phyloP scores from a whole-genome alignment of 1,140 invertebrate genomes.

The Diabrotica undecimpunctata region DNA sequence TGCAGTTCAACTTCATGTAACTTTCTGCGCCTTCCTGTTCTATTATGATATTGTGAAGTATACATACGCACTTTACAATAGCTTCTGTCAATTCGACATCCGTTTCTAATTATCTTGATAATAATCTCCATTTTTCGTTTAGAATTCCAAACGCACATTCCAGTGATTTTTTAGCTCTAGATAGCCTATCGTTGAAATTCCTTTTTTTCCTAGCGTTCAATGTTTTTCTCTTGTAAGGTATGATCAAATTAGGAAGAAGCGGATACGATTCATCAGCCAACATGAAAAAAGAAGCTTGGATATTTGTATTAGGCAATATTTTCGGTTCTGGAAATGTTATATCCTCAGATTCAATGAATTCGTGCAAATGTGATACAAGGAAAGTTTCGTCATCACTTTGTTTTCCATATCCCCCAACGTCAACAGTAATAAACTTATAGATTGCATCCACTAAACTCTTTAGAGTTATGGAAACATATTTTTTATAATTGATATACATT shows the following conservation, averaged over 20 bases:
- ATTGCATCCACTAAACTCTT: conserved; percentile 44
- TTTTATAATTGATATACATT: conserved; percentile 19
- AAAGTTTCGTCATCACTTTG: conserved; percentile 45
- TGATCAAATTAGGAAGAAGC: too few species aligned
- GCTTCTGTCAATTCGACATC: conserved; percentile 25
- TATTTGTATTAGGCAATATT: conserved; percentile 27
- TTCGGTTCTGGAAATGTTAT: conserved; percentile 31
- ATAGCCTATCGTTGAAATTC: too few species aligned
- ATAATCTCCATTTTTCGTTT: too few species aligned
- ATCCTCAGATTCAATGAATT: conserved; percentile 23
- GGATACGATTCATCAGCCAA: conserved; percentile 26
- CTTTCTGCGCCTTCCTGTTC: conserved; percentile 8
- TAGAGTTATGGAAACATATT: conserved; percentile 41
- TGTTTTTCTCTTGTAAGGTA: too few species aligned
- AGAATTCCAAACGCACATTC: too few species aligned
- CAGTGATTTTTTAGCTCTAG: too few species aligned
- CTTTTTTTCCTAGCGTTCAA: too few species aligned
- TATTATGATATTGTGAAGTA: conserved; percentile 18
- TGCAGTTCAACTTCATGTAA: too few species aligned
- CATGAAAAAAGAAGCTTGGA: conserved; percentile 21
- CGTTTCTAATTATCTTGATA: conserved; percentile 35
- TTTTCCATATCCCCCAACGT: conserved; percentile 46
- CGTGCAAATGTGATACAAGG: conserved; percentile 28
- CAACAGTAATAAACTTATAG: conserved; percentile 43
- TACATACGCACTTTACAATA: conserved; percentile 29